Percentiles rank a stretch among this genome's conserved stretches.
Conservation (phyloP, 2,113 vertebrate species). For the Ramphastos sulfuratus region DNA sequence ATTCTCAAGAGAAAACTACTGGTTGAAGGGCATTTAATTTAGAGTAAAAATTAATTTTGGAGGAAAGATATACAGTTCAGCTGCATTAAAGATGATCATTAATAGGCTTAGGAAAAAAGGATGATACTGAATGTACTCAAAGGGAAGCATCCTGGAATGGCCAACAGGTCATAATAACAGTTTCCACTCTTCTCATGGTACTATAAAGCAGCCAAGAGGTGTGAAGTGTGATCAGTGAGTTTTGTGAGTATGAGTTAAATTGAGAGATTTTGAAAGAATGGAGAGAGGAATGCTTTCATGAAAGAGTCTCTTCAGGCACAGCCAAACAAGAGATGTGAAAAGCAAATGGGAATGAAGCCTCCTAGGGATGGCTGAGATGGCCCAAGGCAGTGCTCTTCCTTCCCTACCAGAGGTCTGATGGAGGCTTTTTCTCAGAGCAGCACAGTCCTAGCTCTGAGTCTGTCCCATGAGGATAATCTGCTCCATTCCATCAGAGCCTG, state of each 20-base stretch:
- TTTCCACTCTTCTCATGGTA: not conserved
- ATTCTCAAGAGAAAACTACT: not conserved
- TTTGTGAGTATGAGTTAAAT: not conserved
- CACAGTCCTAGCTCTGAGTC: not conserved
- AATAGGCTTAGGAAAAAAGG: not conserved
- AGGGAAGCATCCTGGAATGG: not conserved
- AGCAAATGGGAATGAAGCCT: not conserved
- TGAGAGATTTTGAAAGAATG: not conserved
- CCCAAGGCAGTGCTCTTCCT: not conserved
- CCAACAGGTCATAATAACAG: not conserved
- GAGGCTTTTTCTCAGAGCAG: not conserved
- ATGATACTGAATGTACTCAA: not conserved
- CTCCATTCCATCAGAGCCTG: not conserved
- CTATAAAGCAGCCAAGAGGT: not conserved
- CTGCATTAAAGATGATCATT: not conserved
- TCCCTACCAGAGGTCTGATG: not conserved
- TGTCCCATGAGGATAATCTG: not conserved
- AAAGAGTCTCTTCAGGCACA: not conserved
- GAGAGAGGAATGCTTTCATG: fast-evolving
- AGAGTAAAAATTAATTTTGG: not conserved
- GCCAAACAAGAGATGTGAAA: not conserved
- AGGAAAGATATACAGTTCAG: not conserved
- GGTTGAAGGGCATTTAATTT: not conserved
- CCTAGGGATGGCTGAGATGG: not conserved
- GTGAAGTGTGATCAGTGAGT: not conserved